Base-by-base conservation (phyloP, 1,140 invertebrate species). In the Atopsyche davidsoni region DNA sequence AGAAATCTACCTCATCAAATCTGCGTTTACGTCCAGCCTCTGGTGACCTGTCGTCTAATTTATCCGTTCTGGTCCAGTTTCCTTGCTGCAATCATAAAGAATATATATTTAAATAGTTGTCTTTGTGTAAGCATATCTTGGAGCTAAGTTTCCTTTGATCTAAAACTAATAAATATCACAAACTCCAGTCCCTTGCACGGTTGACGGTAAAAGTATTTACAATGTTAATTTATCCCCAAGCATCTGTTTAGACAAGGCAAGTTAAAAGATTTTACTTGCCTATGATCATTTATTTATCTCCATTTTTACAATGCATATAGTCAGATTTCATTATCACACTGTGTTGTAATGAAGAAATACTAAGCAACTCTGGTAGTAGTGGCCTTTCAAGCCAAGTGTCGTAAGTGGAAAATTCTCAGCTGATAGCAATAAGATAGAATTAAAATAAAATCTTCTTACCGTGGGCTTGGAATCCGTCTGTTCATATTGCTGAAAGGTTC, bases 11-110 rank as follows among this genome's bases (percentile, higher is more conserved):
- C 36, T 49, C 36, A 19, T 52, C 50, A 44, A 52, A 57, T 49
- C 40, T 57, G 31, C 55, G 34, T 44, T 57, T 57, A 19, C 47
- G 46, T 17, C 41, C 42, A 45, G 39, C 23, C 11, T 57, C 55
- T 1, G 45, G 40, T n/a, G 54, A 51, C 18, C 34, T 44, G 21
- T 53, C 50, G 9, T 57, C 51, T 10, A 40, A 44, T 36, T 52
- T 38, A 14, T 53, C 51, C 17, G 21, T 34, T 48, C 51, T 42
- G 43, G 50, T 57, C 38, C 51, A 44, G 21, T 43, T 50, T 28
- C 28, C 39, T 39, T 52, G 50, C 45, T 51, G 17, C 13, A 51
- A 46, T 18, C n/a, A n/a, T 7, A 28, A n/a, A 28, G n/a, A 28
- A 6, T n/a, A 28, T 7, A 28, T 28, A 7, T 28, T 28, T 28